Conservation (phyloP, 2,888 invertebrate species). For the Andrena flavipes region DNA sequence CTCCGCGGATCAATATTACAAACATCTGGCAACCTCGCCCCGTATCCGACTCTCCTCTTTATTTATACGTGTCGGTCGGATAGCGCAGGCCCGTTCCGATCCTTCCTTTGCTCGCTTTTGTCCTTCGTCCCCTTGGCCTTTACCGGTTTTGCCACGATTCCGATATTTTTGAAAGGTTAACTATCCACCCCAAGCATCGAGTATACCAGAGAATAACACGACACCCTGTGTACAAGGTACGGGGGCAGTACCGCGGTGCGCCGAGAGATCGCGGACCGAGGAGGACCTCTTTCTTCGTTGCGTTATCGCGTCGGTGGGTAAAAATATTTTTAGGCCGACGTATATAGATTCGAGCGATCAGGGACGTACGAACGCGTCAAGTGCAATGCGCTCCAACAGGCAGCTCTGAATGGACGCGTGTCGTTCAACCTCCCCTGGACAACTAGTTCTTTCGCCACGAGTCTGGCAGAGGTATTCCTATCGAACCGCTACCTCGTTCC, state of each 20-base stretch:
- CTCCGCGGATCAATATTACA: conserved; percentile 77
- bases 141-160: conserved; percentile 22
- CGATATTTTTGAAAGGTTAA: conserved; percentile 52
- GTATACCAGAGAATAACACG: neutral
- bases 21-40: conserved; percentile 77
- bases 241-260: neutral
- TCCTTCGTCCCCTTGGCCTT: conserved; percentile 54
- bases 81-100: conserved; percentile 53
- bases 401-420: conserved; percentile 28
- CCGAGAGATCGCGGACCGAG: neutral
- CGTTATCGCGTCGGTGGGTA: conserved; percentile 18
- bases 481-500: neutral
- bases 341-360: conserved; percentile 41
- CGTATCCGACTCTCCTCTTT: conserved; percentile 71
- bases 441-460: neutral
- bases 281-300: neutral
- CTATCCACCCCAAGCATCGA: neutral
- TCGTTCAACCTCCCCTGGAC: conserved; percentile 20
- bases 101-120: conserved; percentile 53
- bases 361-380: conserved; percentile 51
- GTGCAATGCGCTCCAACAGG: conserved; percentile 27
- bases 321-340: conserved; percentile 48
- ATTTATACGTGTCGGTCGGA: conserved; percentile 73
- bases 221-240: neutral
- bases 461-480: neutral